phyloP scores from a whole-genome alignment of 2,797 vertebrate species.

The Crypturellus tataupa region DNA sequence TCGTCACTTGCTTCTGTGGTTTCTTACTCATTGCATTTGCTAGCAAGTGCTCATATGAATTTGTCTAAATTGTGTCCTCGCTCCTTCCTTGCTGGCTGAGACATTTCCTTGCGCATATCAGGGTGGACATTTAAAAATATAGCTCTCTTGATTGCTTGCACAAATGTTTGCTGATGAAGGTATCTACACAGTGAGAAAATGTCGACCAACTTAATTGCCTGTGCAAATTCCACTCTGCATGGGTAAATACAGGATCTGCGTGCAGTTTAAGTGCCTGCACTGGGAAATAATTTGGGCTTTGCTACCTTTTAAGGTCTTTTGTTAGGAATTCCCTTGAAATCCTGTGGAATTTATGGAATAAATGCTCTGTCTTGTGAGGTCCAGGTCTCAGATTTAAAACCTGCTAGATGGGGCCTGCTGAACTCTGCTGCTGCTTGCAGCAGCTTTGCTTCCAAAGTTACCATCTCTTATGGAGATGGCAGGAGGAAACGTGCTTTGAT shows the following conservation, averaged over 20 bases:
- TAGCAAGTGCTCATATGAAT: neutral
- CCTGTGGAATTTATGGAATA: neutral
- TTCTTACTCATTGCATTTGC: constrained; percentile 39
- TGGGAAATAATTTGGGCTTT: constrained; percentile 19
- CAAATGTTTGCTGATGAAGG: constrained; percentile 65
- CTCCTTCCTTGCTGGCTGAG: constrained; percentile 3
- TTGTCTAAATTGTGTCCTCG: neutral
- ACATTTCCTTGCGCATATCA: neutral
- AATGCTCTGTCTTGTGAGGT: neutral
- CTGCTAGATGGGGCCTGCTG: neutral
- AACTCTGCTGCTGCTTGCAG: neutral
- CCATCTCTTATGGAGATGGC: neutral
- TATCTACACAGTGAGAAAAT: constrained; percentile 45
- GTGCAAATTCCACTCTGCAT: constrained; percentile 67
- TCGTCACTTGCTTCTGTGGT: constrained; percentile 10
- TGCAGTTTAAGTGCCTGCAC: neutral
- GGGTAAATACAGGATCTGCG: constrained; percentile 48
- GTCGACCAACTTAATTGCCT: constrained; percentile 73
- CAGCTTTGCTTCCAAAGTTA: neutral
- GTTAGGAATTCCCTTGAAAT: neutral
- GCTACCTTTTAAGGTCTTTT: neutral
- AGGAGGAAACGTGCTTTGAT: neutral
- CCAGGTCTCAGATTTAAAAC: neutral
- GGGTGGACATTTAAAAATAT: constrained; percentile 37
- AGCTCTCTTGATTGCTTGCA: constrained; percentile 39